phyloP scores from a whole-genome alignment of 2,113 vertebrate species.

The Acrocephalus arundinaceus region DNA sequence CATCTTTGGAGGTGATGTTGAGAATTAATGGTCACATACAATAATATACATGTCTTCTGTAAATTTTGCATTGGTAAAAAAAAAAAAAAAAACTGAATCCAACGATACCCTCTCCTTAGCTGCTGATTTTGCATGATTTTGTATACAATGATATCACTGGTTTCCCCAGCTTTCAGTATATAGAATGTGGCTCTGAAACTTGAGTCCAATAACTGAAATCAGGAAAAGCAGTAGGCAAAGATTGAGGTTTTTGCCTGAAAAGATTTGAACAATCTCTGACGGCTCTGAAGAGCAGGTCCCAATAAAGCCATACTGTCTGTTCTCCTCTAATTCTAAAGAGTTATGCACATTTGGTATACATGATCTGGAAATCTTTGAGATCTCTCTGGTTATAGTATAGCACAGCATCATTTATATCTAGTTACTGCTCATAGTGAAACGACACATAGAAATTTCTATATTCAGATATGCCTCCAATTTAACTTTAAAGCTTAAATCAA shows the following conservation, averaged over 20 bases:
- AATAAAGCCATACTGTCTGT: not conserved
- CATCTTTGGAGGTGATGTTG: not conserved
- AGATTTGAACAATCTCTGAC: not conserved
- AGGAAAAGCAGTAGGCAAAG: not conserved
- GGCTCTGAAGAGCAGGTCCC: not conserved
- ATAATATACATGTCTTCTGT: not conserved
- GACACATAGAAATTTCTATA: not conserved
- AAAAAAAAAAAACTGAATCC: not conserved
- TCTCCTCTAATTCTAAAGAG: not conserved
- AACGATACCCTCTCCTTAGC: not conserved
- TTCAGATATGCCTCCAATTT: conserved; percentile 24
- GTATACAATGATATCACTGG: not conserved
- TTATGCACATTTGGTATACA: not conserved
- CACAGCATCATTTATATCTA: not conserved
- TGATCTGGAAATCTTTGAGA: not conserved
- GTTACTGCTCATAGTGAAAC: not conserved
- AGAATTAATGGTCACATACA: not conserved
- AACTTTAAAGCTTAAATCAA: conserved; percentile 63
- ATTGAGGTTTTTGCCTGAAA: not conserved
- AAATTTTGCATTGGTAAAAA: not conserved
- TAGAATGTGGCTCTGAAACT: not conserved
- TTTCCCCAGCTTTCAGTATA: not conserved
- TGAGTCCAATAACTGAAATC: not conserved
- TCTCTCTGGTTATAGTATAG: not conserved
- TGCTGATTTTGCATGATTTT: not conserved